Conservation (phyloP, 2,888 invertebrate genomes). For the Andrena marginata region DNA sequence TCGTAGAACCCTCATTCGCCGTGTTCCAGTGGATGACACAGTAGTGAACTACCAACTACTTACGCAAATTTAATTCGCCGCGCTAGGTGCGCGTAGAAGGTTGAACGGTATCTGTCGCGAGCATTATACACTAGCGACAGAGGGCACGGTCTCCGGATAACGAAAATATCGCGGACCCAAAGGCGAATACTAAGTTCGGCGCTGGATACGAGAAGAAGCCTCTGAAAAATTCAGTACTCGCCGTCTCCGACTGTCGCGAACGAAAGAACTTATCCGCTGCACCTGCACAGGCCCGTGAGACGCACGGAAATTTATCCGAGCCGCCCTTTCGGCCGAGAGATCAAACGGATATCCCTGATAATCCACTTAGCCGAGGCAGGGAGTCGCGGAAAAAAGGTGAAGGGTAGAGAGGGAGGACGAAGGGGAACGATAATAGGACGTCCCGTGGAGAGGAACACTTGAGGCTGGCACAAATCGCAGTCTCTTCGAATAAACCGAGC, state of each 20-base stretch:
- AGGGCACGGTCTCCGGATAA: too few species aligned
- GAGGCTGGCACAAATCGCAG: constrained; percentile 60
- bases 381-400: constrained; percentile 55
- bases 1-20: background rate
- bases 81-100: background rate
- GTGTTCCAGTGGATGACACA: background rate
- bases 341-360: constrained; percentile 78
- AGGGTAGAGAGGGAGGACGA: constrained; percentile 26
- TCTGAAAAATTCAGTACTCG: constrained; percentile 48
- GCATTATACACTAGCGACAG: background rate
- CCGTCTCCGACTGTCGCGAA: constrained; percentile 45
- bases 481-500: constrained; percentile 54
- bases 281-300: constrained; percentile 60
- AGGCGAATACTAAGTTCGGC: background rate
- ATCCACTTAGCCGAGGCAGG: constrained; percentile 72
- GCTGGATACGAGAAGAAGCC: background rate
- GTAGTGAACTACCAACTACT: background rate
- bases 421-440: constrained; percentile 71
- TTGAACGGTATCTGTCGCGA: background rate
- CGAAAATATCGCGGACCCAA: background rate
- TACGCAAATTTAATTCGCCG: background rate
- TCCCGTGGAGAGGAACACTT: constrained; percentile 69
- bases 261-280: constrained; percentile 60
- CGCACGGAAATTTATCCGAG: constrained; percentile 67
- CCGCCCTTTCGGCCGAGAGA: constrained; percentile 60